Evolutionary conservation across 2,797 vertebrate genomes (phyloP), one percentile per base, ranked within the genome.

Genomic region (Enteromius radiatus): DNA sequence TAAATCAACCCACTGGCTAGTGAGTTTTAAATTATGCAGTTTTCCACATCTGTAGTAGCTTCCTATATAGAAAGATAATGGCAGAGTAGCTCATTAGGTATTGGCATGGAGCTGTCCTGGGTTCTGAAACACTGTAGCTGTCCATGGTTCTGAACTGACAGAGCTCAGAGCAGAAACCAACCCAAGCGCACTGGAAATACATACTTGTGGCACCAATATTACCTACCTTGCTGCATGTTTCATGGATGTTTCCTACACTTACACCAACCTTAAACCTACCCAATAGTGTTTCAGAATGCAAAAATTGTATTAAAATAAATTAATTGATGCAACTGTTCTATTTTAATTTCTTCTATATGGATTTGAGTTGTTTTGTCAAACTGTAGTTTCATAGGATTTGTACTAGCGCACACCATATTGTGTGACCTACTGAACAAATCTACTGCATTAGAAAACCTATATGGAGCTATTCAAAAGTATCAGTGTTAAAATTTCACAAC

Each of bases 121-220:
- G 38, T 76, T 76, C 23, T 63, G 56, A 76, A 63, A 11, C 5
- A 21, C 33, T 73, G 59, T 43, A 81, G 54, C 31, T 64, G 43
- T 73, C 79, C 69, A 49, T 81, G 31, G 69, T 73, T 73, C 43
- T 81, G 43, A 81, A 81, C 21, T 73, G n/a, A 17, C 41, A 73
- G 41, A n/a, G 9, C 28, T 12, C 14, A 63, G 43, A 38, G 8
- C 1, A 23, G 64, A 38, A 67, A 67, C 31, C 7, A 33, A 9
- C 3, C 28, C 15, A 64, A 19, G 28, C 61, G 33, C 15, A 33
- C 8, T 64, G 61, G 2, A 33, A 17, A 64, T 64, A 19, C 61
- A 64, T 9, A 28, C 28, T 17, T 64, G 28, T 33, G 61, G 6
- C 15, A 33, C 6, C 61, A 31, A 31, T 7, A 31, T 63, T 63